phyloP scores from a whole-genome alignment of 2,888 invertebrate genomes.

The Galeruca laticollis region DNA sequence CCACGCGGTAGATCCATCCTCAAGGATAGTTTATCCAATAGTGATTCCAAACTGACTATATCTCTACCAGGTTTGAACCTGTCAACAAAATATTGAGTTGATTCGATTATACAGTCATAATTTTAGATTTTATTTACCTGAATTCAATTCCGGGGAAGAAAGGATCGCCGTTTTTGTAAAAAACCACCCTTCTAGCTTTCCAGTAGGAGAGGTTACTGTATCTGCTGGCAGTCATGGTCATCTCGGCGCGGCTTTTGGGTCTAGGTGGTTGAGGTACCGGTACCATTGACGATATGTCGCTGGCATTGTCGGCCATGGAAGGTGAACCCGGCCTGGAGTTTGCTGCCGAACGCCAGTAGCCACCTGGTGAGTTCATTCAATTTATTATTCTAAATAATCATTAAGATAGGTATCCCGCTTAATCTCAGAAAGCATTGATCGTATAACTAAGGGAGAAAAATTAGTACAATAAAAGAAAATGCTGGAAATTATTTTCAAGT shows the following conservation, averaged over 20 bases:
- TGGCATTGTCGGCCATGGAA: constrained; percentile 71
- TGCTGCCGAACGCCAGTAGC: constrained; percentile 68
- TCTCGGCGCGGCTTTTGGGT: constrained; percentile 70
- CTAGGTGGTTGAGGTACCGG: constrained; percentile 70
- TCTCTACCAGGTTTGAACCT: constrained; percentile 90
- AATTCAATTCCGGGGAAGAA: constrained; percentile 90
- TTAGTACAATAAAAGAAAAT: no score
- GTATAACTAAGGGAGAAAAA: no score
- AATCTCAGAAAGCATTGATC: no score
- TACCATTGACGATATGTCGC: constrained; percentile 72
- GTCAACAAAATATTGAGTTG: constrained; percentile 15
- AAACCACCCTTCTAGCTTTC: constrained; percentile 87
- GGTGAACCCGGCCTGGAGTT: constrained; percentile 70
- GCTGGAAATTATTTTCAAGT: no score
- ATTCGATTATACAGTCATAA: no score
- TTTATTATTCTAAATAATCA: no score
- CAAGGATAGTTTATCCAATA: constrained; percentile 88
- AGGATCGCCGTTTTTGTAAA: constrained; percentile 94
- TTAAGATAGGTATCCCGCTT: no score
- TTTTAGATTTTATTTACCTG: no score
- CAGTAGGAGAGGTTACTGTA: constrained; percentile 86
- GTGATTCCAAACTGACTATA: constrained; percentile 85
- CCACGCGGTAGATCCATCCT: constrained; percentile 90
- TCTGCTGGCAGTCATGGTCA: constrained; percentile 63
- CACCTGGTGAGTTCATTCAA: no score